A percentile compares a stretch with the other conserved stretches of the same genome.
Conservation (phyloP, 2,797 vertebrate species). For the Petrocephalus sullivani region DNA sequence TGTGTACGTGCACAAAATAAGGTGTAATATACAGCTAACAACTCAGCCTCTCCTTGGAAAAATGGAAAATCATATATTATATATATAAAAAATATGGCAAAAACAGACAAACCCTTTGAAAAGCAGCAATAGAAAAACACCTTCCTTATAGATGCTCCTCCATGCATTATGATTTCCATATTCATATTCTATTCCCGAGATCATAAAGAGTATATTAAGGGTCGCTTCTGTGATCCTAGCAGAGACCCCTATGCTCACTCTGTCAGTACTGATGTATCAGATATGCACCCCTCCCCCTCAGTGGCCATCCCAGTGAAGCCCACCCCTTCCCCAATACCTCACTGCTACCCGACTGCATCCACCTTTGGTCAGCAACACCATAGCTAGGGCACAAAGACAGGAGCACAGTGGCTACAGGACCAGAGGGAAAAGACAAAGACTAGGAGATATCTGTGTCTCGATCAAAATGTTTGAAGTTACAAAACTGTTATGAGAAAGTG, state of each 20-base stretch:
- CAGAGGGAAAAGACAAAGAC: background rate
- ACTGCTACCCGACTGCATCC: background rate
- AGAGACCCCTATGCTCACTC: constrained; percentile 29
- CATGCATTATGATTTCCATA: constrained; percentile 76
- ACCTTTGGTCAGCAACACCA: background rate
- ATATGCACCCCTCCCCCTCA: background rate
- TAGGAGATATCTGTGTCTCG: background rate
- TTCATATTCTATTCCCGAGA: constrained; percentile 41
- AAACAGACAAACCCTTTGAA: constrained; percentile 72
- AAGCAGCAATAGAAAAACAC: constrained; percentile 77
- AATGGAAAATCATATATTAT: constrained; percentile 62
- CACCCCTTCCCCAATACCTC: background rate
- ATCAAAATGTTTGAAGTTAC: background rate
- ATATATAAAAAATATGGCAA: constrained; percentile 87
- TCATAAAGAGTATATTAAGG: constrained; percentile 67
- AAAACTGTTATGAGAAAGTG: background rate
- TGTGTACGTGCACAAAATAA: constrained; percentile 37
- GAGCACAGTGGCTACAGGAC: background rate
- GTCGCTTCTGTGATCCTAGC: constrained; percentile 44
- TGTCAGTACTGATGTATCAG: constrained; percentile 34
- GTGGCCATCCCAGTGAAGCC: background rate
- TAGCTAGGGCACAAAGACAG: background rate
- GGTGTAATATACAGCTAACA: constrained; percentile 82
- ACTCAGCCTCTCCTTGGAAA: constrained; percentile 78
- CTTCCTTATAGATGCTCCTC: constrained; percentile 76